Base-by-base conservation (phyloP, 2,888 invertebrate genomes). In the Clunio marinus region DNA sequence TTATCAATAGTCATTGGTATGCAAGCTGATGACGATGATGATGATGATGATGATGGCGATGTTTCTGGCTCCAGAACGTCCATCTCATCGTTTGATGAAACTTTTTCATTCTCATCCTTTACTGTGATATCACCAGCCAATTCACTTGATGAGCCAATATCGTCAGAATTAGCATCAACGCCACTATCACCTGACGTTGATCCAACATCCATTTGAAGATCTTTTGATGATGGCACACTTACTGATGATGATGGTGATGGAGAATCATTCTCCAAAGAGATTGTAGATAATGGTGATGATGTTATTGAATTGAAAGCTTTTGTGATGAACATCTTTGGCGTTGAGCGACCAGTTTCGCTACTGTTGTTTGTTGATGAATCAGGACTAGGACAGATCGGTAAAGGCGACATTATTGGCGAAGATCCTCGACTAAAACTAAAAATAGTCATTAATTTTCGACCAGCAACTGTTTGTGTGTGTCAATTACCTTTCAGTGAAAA, bases 361-460 rank as follows among this genome's bases (percentile, higher is more conserved):
- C 66, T 57, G 32, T 58, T 32, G 17, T 20, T 45, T 7, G 68
- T 68, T 55, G 68, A 77, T 20, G 78, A 78, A 71, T 79, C 79
- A 7, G 79, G 79, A 57, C 78, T 78, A 67, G 77, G 77, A 51
- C 79, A 79, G 32, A 78, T 73, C 2, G 79, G 77, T 10, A 78
- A 77, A n/a, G 79, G 79, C 15, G 79, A 79, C 75, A 66, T 51
- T 8, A 78, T 74, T 1, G 79, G 79, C 58, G 79, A 79, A 1
- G 79, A 75, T 10, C 78, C 78, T 25, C 79, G 77, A 69, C 78
- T 77, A 70, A 60, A 74, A 72, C 46, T 60, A 55, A 69, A 37
- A 68, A 17, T 17, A 22, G 57, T 8, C 27, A 7, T 15, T 13
- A 37, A 20, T 17, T 60, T 22, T 10, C 3, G 2, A 27, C n/a